Conservation (phyloP, 2,797 vertebrate genomes). For the Myripristis murdjan region DNA sequence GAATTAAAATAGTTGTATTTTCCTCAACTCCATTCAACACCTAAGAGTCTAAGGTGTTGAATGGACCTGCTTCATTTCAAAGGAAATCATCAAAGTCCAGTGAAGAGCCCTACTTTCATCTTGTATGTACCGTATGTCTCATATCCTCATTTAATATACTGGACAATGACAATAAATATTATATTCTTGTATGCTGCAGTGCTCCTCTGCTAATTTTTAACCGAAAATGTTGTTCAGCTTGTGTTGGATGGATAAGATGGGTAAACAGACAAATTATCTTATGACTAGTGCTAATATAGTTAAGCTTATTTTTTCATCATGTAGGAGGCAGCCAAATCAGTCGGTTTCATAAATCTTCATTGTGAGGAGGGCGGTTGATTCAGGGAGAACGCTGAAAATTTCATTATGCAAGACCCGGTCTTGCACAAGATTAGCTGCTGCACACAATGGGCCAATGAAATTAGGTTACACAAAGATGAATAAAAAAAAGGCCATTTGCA, state of each 20-base stretch:
- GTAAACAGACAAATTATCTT: constrained; percentile 25
- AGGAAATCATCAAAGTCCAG: too few relatives aligned
- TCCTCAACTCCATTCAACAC: too few relatives aligned
- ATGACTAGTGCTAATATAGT: constrained; percentile 40
- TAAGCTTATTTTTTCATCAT: constrained; percentile 41
- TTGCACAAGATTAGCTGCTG: constrained; percentile 19
- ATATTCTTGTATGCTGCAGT: constrained; percentile 13
- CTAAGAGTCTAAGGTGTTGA: too few relatives aligned
- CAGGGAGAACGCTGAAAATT: constrained; percentile 43
- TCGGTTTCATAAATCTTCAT: constrained; percentile 41
- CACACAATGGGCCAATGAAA: constrained; percentile 30
- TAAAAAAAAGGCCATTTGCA: constrained; percentile 15
- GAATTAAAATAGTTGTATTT: too few relatives aligned
- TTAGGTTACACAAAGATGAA: constrained; percentile 37
- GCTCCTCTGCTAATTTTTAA: constrained; percentile 3
- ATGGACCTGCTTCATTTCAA: too few relatives aligned
- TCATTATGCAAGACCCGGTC: constrained; percentile 24
- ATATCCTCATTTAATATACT: constrained; percentile 1
- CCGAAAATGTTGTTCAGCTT: constrained; percentile 20
- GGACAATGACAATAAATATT: constrained; percentile 1
- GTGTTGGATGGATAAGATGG: constrained; percentile 12
- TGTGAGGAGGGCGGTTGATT: constrained; percentile 37
- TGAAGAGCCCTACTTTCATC: too few relatives aligned
- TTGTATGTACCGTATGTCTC: not conserved
- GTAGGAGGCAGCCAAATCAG: constrained; percentile 33